A percentile compares a stretch with the other conserved stretches of the same genome.
These are phyloP conservation scores for Drosophila virilis DNA, from an alignment of 1,140 invertebrate genomes.

Conservation along the genomic window DNA sequence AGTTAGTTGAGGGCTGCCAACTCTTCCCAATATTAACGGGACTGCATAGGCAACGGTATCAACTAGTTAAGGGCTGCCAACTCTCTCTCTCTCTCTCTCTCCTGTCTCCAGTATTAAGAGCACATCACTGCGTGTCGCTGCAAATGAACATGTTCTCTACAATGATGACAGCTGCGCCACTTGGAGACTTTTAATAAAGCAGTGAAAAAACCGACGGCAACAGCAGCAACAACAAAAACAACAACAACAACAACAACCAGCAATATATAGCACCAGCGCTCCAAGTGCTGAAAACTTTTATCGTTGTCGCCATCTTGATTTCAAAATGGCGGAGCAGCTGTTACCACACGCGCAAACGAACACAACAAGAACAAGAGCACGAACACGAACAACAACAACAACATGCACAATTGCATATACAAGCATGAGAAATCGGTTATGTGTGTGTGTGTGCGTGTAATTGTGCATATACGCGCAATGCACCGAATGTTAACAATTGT, in stretches of 20 bases:
- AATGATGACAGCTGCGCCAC: constrained; percentile 13
- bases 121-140: constrained; percentile 22
- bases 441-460: not conserved
- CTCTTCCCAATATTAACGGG: not conserved
- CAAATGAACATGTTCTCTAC: constrained; percentile 5
- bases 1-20: constrained; percentile 39
- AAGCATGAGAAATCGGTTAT: constrained; percentile 22
- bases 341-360: constrained; percentile 33
- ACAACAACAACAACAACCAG: not conserved
- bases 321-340: constrained; percentile 55
- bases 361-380: constrained; percentile 10
- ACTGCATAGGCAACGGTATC: constrained; percentile 21
- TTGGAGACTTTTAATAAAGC: constrained; percentile 17
- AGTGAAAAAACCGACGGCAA: constrained; percentile 19
- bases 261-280: constrained; percentile 3
- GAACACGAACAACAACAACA: constrained; percentile 12
- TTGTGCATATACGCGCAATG: constrained; percentile 1
- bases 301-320: constrained; percentile 59
- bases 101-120: not conserved
- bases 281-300: constrained; percentile 39
- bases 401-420: constrained; percentile 14
- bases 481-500: not conserved
- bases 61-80: constrained; percentile 35
- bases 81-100: not conserved
- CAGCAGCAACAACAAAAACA: constrained; percentile 11